phyloP scores from a whole-genome alignment of 2,113 vertebrate genomes.

The Melanotaenia duboulayi region DNA sequence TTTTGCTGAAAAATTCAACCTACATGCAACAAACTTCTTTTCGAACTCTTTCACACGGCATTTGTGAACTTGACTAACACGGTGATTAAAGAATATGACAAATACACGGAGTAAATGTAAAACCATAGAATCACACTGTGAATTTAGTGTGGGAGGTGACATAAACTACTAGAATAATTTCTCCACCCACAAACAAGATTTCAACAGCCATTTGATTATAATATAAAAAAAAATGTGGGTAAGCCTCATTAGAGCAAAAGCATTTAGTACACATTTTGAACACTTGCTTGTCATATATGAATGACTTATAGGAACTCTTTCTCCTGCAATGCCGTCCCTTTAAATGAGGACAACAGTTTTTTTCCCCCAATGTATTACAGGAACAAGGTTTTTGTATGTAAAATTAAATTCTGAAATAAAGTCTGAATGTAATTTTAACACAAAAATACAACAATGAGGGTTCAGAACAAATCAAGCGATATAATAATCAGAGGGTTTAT shows the following conservation, averaged over 20 bases:
- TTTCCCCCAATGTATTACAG: too few species aligned
- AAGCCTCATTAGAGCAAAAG: too few species aligned
- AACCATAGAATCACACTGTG: neutral
- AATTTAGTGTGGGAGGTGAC: conserved; percentile 1
- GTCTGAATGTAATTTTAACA: too few species aligned
- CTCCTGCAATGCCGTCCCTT: too few species aligned
- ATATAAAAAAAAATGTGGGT: neutral
- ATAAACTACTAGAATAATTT: neutral
- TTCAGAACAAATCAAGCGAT: too few species aligned
- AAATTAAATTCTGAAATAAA: neutral
- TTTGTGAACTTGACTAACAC: neutral
- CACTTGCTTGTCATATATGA: too few species aligned
- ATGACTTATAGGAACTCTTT: too few species aligned
- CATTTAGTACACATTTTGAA: too few species aligned
- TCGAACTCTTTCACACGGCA: neutral
- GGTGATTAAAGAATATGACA: neutral
- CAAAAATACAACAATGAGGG: neutral
- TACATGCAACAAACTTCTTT: neutral
- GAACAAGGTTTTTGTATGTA: too few species aligned
- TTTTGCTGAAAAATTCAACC: neutral
- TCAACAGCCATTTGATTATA: neutral
- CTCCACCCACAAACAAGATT: conserved; percentile 1
- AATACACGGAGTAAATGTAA: neutral
- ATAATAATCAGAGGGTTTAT: too few species aligned
- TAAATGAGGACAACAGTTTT: too few species aligned